phyloP scores from a whole-genome alignment of 2,113 vertebrate species.

The Thinocorus orbignyianus region DNA sequence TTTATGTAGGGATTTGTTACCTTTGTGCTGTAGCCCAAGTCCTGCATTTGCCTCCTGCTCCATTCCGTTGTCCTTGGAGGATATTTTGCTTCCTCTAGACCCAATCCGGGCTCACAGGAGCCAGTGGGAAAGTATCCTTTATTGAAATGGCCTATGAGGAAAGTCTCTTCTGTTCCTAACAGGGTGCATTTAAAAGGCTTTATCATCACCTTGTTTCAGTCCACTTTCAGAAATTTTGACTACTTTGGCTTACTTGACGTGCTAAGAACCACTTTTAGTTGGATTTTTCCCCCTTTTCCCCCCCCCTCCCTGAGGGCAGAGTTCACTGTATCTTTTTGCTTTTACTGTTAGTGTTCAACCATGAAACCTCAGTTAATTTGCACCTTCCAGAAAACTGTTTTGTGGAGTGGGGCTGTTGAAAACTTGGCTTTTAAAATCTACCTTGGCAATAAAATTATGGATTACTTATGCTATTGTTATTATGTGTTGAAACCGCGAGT shows the following conservation, averaged over 20 bases:
- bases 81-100: not conserved
- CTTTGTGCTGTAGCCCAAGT: not conserved
- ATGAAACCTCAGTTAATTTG: not conserved
- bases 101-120: not conserved
- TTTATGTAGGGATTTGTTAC: fast-evolving
- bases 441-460: not conserved
- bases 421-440: not conserved
- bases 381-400: not conserved
- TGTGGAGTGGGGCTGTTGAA: not conserved
- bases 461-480: not conserved
- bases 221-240: not conserved
- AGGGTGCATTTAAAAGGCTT: not conserved
- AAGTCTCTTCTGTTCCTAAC: not conserved
- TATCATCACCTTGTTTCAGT: not conserved
- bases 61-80: not conserved
- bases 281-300: not conserved
- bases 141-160: not conserved
- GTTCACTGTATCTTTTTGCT: not conserved
- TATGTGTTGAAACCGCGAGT: not conserved
- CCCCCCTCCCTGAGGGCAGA: not conserved
- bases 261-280: not conserved
- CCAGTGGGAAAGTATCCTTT: not conserved
- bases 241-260: not conserved
- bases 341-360: not conserved
- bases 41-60: not conserved